Percentiles rank a stretch among this genome's conserved stretches.
Conservation (phyloP, 30 jellyfish, hydroid and myxozoan species). For the Hydractinia echinata region DNA sequence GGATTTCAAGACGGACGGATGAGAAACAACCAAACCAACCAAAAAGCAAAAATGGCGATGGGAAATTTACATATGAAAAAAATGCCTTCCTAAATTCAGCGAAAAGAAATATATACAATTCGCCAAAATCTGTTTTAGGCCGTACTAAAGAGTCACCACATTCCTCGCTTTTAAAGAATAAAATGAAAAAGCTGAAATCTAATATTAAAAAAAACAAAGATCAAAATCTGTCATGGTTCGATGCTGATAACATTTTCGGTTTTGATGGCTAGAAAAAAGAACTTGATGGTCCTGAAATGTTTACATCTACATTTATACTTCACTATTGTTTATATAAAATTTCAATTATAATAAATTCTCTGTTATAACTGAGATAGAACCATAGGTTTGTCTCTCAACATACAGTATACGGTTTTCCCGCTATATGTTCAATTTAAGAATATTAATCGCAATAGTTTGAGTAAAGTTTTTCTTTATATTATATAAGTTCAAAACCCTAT, state of each 20-base stretch:
- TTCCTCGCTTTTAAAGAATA: slow-evolving; percentile 51
- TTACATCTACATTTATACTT: not conserved
- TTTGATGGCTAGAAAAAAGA: slow-evolving; percentile 36
- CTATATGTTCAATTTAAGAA: no score
- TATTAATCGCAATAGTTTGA: no score
- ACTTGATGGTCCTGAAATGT: not conserved
- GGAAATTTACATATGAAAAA: no score
- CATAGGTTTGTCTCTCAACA: no score
- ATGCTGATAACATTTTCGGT: slow-evolving; percentile 74
- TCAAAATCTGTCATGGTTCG: slow-evolving; percentile 76
- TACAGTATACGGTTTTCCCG: no score
- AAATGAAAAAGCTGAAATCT: slow-evolving; percentile 56
- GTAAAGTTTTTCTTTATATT: no score
- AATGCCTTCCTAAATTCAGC: not conserved
- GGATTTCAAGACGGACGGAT: not conserved
- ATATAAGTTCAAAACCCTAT: no score
- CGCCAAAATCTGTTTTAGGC: not conserved
- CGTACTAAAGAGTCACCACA: not conserved
- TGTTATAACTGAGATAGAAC: no score
- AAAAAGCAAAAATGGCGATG: not conserved
- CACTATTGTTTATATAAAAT: slow-evolving; percentile 4
- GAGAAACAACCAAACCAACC: not conserved
- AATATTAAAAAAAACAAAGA: slow-evolving; percentile 28
- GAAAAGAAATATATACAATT: slow-evolving; percentile 1
- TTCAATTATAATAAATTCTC: not conserved